Evolutionary conservation across 2,888 invertebrate species (phyloP).

Genomic region (Archips xylosteana): DNA sequence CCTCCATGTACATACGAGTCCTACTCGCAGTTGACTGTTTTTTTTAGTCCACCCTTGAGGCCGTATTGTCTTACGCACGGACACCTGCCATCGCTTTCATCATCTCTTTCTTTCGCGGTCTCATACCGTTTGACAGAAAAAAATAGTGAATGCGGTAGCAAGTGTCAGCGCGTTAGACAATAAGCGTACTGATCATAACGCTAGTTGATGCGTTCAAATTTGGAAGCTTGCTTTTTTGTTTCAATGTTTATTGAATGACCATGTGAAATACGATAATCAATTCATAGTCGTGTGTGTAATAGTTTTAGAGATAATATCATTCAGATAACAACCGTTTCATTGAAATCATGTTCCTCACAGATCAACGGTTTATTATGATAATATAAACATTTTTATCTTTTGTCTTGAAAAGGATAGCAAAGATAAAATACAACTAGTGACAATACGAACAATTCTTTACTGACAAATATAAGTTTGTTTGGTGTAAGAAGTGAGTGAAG

Average conservation of each 20-base stretch:
- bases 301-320: conserved; percentile 49
- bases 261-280: not conserved
- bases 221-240: not conserved
- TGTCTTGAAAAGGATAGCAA: conserved; percentile 46
- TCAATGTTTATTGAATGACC: not conserved
- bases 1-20: too few relatives aligned
- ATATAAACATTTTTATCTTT: conserved; percentile 37
- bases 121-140: too few relatives aligned
- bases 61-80: too few relatives aligned
- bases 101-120: too few relatives aligned
- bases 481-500: conserved; percentile 66
- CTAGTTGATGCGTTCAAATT: too few relatives aligned
- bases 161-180: too few relatives aligned
- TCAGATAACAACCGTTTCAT: conserved; percentile 46
- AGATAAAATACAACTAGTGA: conserved; percentile 49
- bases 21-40: too few relatives aligned
- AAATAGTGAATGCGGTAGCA: too few relatives aligned
- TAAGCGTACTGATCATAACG: too few relatives aligned
- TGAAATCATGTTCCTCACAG: conserved; percentile 44
- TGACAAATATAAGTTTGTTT: conserved; percentile 70
- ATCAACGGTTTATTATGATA: conserved; percentile 51
- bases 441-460: conserved; percentile 64
- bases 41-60: too few relatives aligned
- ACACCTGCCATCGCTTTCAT: too few relatives aligned
- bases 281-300: not conserved